Conservation (phyloP, 2,888 invertebrate genomes). For the Neria commutata region DNA sequence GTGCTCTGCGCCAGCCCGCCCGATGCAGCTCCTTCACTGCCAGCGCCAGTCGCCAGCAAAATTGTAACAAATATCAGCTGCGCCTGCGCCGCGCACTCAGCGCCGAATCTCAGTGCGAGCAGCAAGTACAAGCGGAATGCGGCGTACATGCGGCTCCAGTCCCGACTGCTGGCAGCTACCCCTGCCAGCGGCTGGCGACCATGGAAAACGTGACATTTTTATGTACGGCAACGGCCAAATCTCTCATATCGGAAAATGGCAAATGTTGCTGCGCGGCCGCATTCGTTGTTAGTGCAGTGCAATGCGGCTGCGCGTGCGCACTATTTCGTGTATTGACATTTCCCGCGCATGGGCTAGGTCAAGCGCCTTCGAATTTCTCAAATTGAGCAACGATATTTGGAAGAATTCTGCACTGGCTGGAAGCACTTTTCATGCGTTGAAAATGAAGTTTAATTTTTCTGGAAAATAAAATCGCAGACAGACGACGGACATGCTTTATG, state of each 20-base stretch:
- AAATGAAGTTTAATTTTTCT: too few relatives aligned
- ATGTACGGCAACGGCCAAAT: slow-evolving; percentile 60
- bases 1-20: slow-evolving; percentile 39
- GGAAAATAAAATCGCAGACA: too few relatives aligned
- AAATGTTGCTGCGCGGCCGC: slow-evolving; percentile 51
- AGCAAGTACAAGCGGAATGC: slow-evolving; percentile 25
- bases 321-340: slow-evolving; percentile 48
- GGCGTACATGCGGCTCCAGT: slow-evolving; percentile 1
- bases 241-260: slow-evolving; percentile 57
- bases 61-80: slow-evolving; percentile 35
- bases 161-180: neutral
- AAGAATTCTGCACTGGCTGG: neutral
- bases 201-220: slow-evolving; percentile 62
- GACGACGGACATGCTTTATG: too few relatives aligned
- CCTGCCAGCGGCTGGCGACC: slow-evolving; percentile 45
- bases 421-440: neutral
- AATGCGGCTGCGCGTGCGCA: slow-evolving; percentile 46
- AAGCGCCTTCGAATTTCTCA: neutral
- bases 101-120: slow-evolving; percentile 18
- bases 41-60: slow-evolving; percentile 10
- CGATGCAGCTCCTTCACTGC: neutral
- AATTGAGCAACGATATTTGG: neutral
- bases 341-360: slow-evolving; percentile 28
- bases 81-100: slow-evolving; percentile 41
- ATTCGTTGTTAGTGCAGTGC: neutral